Evolutionary conservation across 53 echinoderm and acorn worm genomes (phyloP).

Genomic region (Mesocentrotus franciscanus): DNA sequence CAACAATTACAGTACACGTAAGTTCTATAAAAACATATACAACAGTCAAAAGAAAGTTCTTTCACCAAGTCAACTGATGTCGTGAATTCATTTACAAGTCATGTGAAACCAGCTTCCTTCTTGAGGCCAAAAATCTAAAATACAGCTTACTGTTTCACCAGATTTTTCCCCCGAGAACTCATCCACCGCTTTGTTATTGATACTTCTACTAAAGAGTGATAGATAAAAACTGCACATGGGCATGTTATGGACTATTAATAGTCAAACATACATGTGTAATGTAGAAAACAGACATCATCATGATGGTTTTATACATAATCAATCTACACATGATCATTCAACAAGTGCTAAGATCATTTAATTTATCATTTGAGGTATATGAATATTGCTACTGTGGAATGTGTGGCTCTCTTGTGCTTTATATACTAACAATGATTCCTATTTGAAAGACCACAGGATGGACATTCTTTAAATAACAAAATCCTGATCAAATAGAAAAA

Average conservation of each 20-base stretch:
- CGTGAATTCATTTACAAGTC: not conserved
- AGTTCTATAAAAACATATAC: not conserved
- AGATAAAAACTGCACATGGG: not conserved
- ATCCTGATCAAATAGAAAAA: constrained; percentile 5
- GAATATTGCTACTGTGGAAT: not conserved
- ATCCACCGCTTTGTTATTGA: not conserved
- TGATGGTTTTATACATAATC: not conserved
- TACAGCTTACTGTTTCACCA: not conserved
- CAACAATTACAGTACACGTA: not conserved
- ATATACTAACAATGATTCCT: not conserved
- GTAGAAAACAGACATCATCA: not conserved
- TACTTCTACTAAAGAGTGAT: not conserved
- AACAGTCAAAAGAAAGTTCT: not conserved
- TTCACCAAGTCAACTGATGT: not conserved
- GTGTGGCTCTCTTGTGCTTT: not conserved
- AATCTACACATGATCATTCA: not conserved
- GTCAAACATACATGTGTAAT: not conserved
- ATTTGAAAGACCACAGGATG: constrained; percentile 13
- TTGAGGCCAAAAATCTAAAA: not conserved
- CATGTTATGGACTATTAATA: not conserved
- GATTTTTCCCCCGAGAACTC: not conserved
- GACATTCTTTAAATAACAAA: not conserved
- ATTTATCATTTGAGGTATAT: constrained; percentile 10
- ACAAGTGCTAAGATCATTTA: not conserved
- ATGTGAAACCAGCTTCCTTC: not conserved